phyloP scores from a whole-genome alignment of 2,113 vertebrate genomes.

The Rhea pennata region DNA sequence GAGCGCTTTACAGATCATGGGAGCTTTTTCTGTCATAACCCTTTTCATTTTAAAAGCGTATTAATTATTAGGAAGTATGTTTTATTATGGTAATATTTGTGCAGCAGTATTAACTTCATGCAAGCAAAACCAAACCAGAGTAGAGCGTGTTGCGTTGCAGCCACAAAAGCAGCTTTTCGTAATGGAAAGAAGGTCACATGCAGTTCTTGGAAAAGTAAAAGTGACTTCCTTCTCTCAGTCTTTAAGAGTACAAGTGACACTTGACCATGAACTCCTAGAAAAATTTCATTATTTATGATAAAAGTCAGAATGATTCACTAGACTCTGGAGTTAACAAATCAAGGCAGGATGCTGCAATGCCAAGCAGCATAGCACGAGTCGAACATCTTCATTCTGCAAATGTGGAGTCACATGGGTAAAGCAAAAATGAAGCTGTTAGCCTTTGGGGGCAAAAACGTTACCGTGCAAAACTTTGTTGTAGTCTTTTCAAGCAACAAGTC shows the following conservation, averaged over 20 bases:
- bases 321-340: neutral
- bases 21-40: neutral
- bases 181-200: neutral
- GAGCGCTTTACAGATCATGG: neutral
- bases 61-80: neutral
- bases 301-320: neutral
- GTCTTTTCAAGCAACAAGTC: neutral
- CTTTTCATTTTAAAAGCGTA: neutral
- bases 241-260: neutral
- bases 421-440: neutral
- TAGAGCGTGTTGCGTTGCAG: fast-evolving
- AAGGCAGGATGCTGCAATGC: neutral
- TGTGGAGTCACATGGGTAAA: neutral
- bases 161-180: neutral
- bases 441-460: fast-evolving
- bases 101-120: neutral
- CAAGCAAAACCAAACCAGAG: neutral
- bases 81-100: neutral
- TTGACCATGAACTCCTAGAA: neutral
- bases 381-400: neutral
- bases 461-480: neutral
- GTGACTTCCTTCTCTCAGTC: neutral
- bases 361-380: neutral
- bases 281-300: neutral
- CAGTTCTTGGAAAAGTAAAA: neutral